Evolutionary conservation across 2,888 invertebrate genomes (phyloP), one percentile per base, ranked within the genome.

Genomic region (Melanargia galathea): DNA sequence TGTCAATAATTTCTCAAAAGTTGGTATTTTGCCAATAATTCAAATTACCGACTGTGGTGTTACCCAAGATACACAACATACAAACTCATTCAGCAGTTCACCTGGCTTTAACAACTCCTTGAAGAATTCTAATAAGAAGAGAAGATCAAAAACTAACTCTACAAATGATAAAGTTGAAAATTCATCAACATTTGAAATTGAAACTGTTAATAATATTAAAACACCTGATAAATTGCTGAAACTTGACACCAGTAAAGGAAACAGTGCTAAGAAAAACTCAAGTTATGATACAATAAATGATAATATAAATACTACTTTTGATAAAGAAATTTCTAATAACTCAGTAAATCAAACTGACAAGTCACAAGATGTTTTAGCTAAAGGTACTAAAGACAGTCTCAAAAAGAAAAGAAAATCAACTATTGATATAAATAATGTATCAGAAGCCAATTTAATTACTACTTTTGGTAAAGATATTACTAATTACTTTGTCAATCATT

Each of bases 271-370:
- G 24, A 56, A 43, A 26, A 52, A 35, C 46, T 16, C 62, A 55
- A 62, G 43, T 62, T 40, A 63, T 67, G 57, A 56, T 68, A 66
- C 68, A 40, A 51, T 33, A 20, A 57, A 60, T n/a, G 11, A 22
- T 56, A 58, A 40, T 43, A 11, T 65, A 22, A 67, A 73, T 58
- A 64, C 61, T 59, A 72, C 70, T 33, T 66, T 65, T 68, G 71
- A 73, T 38, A 62, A 60, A 45, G 38, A 57, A 33, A 18, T 16
- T 49, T 24, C 8, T 24, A 49, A 8, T 26, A 16, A 30, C 16
- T 49, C 49, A 16, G 11, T n/a, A 13, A 46, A 46, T 46, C 1
- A 46, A 24, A 22, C 11, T 22, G 49, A 18, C 2, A 16, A 26
- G 16, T 1, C 16, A 8, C 26, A 49, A 24, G 8, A 26, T 49